Evolutionary conservation across 2,113 vertebrate genomes (phyloP).

Genomic region (Fukomys damarensis): DNA sequence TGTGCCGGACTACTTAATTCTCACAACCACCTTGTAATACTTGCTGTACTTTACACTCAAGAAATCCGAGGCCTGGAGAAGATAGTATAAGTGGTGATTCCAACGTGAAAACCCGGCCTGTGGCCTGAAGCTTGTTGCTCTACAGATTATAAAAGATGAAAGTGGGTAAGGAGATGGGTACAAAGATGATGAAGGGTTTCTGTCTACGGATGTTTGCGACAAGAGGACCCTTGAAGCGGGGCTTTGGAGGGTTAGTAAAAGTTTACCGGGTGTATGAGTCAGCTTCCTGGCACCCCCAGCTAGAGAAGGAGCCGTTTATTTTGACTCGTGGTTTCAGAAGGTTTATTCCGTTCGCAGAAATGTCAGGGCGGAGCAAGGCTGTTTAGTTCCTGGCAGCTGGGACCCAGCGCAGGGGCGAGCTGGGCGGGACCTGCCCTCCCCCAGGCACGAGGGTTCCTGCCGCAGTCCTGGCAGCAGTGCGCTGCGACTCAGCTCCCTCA

Average conservation of each 20-base stretch:
- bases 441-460: no score
- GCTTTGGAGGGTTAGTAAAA: not conserved
- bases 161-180: no score
- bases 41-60: not conserved
- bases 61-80: not conserved
- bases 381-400: not conserved
- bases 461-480: not conserved
- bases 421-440: no score
- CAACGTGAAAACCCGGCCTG: not conserved
- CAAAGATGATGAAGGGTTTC: not conserved
- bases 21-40: not conserved
- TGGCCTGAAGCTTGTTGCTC: not conserved
- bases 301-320: not conserved
- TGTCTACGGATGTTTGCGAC: not conserved
- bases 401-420: not conserved
- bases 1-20: not conserved
- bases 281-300: not conserved
- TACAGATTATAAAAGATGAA: not conserved
- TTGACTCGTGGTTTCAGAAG: not conserved
- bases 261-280: not conserved
- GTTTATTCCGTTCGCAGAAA: not conserved
- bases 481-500: not conserved
- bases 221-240: not conserved
- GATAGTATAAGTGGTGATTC: not conserved
- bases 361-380: not conserved